A percentile compares a stretch with the other conserved stretches of the same genome.
Conservation (phyloP, 2,113 vertebrate species). For the Rafetus swinhoei region DNA sequence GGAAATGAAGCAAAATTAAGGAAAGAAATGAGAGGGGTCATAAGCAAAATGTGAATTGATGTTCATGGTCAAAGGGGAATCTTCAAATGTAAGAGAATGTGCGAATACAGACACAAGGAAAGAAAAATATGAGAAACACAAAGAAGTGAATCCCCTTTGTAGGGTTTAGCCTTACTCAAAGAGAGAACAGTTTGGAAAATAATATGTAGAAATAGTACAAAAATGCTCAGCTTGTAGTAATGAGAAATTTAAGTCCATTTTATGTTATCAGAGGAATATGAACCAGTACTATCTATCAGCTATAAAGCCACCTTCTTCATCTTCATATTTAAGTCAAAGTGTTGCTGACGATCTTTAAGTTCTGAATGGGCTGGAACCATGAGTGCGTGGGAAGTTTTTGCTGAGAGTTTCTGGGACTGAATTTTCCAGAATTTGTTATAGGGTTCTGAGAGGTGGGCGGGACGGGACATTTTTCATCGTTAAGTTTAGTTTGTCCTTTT, state of each 20-base stretch:
- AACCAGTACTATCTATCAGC: neutral
- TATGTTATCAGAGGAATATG: neutral
- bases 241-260: neutral
- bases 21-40: conserved; percentile 12
- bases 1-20: neutral
- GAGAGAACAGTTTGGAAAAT: neutral
- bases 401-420: neutral
- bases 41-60: neutral
- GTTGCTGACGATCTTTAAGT: neutral
- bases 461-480: neutral
- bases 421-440: conserved; percentile 10
- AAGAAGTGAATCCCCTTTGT: neutral
- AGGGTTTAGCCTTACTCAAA: neutral
- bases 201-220: neutral
- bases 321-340: neutral
- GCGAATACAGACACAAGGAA: neutral
- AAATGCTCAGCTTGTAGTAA: neutral
- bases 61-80: neutral
- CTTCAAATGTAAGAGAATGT: neutral
- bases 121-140: neutral
- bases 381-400: neutral
- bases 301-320: neutral
- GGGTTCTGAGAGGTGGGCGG: neutral
- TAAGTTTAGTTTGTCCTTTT: neutral
- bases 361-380: neutral